Conservation (phyloP, 2,113 vertebrate genomes). For the Crotalus tigris region DNA sequence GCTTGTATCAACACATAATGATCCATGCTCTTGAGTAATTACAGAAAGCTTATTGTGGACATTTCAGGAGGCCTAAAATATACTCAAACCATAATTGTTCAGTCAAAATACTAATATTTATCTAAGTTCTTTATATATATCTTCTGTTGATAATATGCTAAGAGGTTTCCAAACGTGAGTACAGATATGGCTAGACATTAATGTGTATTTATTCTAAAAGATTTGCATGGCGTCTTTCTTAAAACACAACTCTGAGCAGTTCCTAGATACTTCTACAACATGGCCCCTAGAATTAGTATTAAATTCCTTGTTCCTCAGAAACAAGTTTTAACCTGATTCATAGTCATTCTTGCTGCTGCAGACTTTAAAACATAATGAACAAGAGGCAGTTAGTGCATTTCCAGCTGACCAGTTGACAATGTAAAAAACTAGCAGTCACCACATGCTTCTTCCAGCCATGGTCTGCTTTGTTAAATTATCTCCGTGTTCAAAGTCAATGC, state of each 20-base stretch:
- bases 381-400: background rate
- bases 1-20: slow-evolving; percentile 1
- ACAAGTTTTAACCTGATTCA: background rate
- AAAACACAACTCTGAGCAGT: background rate
- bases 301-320: background rate
- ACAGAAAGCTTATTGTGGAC: slow-evolving; percentile 6
- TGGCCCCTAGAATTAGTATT: background rate
- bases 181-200: slow-evolving; percentile 14
- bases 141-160: slow-evolving; percentile 38
- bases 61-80: slow-evolving; percentile 28
- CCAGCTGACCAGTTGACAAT: background rate
- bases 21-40: slow-evolving; percentile 1
- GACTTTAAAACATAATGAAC: background rate
- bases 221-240: background rate
- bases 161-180: slow-evolving; percentile 12
- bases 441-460: background rate
- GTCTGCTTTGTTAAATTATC: background rate
- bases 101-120: slow-evolving; percentile 4
- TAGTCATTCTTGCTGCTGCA: background rate
- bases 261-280: background rate
- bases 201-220: background rate
- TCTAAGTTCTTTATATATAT: background rate
- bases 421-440: background rate
- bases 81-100: slow-evolving; percentile 14
- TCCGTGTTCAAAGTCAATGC: background rate